Percentiles rank a stretch among this genome's conserved stretches.
phyloP scores from a whole-genome alignment of 1,140 invertebrate genomes.

The Drosophila pandora region DNA sequence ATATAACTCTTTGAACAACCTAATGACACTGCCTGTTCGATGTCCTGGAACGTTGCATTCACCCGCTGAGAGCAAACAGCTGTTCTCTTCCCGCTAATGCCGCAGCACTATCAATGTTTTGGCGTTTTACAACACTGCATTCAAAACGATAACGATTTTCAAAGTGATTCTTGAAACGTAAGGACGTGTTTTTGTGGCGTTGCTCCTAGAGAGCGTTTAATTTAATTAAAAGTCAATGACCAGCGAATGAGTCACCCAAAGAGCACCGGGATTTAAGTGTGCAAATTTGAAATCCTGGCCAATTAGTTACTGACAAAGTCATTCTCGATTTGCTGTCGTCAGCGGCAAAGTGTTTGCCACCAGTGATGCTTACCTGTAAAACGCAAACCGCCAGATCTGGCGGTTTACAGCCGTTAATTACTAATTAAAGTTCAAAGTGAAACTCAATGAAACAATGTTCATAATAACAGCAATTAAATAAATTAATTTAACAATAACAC shows the following conservation, averaged over 20 bases:
- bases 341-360: constrained; percentile 43
- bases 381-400: constrained; percentile 9
- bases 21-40: background rate
- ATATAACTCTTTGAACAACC: background rate
- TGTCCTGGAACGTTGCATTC: background rate
- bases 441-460: constrained; percentile 25
- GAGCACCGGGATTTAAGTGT: too few relatives aligned
- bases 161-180: constrained; percentile 47
- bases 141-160: constrained; percentile 21
- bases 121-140: constrained; percentile 13
- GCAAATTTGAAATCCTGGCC: background rate
- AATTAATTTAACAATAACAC: constrained; percentile 15
- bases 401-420: constrained; percentile 1
- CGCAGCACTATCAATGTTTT: constrained; percentile 1
- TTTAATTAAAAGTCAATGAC: constrained; percentile 27
- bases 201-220: constrained; percentile 3
- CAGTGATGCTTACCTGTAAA: constrained; percentile 47
- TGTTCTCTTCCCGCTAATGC: constrained; percentile 9
- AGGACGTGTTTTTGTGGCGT: constrained; percentile 40
- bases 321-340: constrained; percentile 53
- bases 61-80: constrained; percentile 21
- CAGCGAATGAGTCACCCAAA: constrained; percentile 1
- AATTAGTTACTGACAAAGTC: constrained; percentile 2
- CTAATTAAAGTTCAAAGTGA: constrained; percentile 20
- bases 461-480: constrained; percentile 18